Conservation (phyloP, 2,113 vertebrate genomes). For the Gadus macrocephalus region DNA sequence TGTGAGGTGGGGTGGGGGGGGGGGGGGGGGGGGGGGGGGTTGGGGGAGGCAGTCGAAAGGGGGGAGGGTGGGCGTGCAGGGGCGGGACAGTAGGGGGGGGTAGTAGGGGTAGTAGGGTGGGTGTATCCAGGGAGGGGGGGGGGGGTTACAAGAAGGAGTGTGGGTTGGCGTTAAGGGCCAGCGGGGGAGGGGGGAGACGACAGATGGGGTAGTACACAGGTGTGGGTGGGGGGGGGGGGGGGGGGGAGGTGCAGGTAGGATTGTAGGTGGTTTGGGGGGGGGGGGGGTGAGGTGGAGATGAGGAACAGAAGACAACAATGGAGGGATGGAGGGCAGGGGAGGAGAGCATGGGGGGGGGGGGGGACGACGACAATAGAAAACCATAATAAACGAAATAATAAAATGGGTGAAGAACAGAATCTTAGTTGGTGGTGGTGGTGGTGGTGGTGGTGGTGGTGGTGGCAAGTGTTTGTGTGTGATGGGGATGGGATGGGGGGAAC, state of each 20-base stretch:
- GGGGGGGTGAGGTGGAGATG: background rate
- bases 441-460: background rate
- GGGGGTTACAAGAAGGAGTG: no score
- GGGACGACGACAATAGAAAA: constrained; percentile 25
- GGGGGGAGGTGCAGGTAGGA: background rate
- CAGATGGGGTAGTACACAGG: background rate
- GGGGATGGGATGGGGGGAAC: background rate
- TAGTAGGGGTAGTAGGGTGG: constrained; percentile 44
- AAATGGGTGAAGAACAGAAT: constrained; percentile 58
- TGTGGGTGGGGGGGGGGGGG: background rate
- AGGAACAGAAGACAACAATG: constrained; percentile 76
- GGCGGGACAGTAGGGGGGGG: background rate
- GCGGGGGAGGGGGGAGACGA: constrained; percentile 45
- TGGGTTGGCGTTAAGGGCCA: background rate
- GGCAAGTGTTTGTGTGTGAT: background rate
- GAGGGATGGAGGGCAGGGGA: constrained; percentile 31
- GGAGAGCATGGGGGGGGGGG: constrained; percentile 28
- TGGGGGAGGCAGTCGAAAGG: constrained; percentile 39
- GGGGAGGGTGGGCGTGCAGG: constrained; percentile 18
- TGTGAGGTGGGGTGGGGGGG: constrained; percentile 73
- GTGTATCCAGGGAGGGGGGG: background rate
- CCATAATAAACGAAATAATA: constrained; percentile 63
- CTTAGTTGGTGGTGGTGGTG: constrained; percentile 6
- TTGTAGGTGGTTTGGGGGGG: no score
- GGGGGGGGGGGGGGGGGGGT: constrained; percentile 51